Evolutionary conservation across 2,797 vertebrate species (phyloP), one percentile per base, ranked within the genome.

Genomic region (Bothrops alternatus): DNA sequence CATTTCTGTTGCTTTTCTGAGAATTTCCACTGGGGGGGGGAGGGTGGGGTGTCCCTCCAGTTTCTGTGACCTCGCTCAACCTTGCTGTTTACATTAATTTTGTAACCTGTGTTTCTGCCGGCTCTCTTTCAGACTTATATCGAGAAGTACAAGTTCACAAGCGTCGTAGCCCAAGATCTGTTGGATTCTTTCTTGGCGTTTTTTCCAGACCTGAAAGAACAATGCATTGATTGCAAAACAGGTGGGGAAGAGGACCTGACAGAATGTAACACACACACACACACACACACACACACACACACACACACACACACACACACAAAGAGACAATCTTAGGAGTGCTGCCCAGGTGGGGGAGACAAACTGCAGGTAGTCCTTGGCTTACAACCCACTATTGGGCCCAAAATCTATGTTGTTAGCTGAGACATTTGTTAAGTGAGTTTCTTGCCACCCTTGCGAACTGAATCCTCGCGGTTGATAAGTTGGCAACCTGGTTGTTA

Each of bases 131-230:
- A 99, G 99, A 98, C 99, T 92, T 99, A 99, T 10, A 99, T 99
- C 90, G 98, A 98, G 91, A 98, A 99, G 96, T 99, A 99, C 95
- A 98, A 98, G 95, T 99, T 99, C 95, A 97, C 97, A 94, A 99
- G 99, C 0, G 99, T 99, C 18, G 98, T 99, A 78, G 98, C 99
- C 95, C 98, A 98, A 96, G 99, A 99, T 97, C 98, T 99, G 94
- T 98, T 99, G 90, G 98, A 98, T 94, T 99, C 98, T 95, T 99
- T 98, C 97, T 98, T 99, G 95, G 96, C 96, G 90, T 99, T 98
- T 95, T 99, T 99, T 93, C 99, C 99, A 0, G 98, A 99, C 95
- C 97, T 99, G 95, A 98, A 98, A 97, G 98, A 98, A 42, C 98
- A 98, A 50, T 98, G 98, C 0, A 98, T 98, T 69, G 97, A 98